phyloP scores from a whole-genome alignment of 2,113 vertebrate genomes.

The Planiliza haematocheilus region DNA sequence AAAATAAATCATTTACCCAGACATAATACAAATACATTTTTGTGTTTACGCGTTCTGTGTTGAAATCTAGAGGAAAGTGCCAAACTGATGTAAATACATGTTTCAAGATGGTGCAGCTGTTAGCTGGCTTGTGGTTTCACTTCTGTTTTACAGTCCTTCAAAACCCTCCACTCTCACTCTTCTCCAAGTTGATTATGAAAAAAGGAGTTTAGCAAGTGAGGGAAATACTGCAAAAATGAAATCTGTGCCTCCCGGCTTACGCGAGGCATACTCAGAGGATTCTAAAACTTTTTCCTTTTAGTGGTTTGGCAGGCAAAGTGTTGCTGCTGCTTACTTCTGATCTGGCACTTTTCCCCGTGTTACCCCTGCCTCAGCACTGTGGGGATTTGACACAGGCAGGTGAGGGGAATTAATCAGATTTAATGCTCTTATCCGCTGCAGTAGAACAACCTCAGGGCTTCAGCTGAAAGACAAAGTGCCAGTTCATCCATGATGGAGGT shows the following conservation, averaged over 20 bases:
- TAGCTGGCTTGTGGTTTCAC: neutral
- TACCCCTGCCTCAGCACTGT: slow-evolving; percentile 70
- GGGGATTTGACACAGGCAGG: slow-evolving; percentile 70
- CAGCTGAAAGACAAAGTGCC: slow-evolving; percentile 53
- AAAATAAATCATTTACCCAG: neutral
- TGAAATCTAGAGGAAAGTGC: slow-evolving; percentile 9
- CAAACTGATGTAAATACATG: neutral
- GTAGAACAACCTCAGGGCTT: slow-evolving; percentile 49
- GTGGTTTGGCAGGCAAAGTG: slow-evolving; percentile 16
- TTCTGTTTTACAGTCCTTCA: neutral
- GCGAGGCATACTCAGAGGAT: neutral
- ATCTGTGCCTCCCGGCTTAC: neutral
- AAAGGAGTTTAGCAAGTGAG: neutral
- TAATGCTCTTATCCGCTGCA: slow-evolving; percentile 78
- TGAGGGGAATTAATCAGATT: slow-evolving; percentile 62
- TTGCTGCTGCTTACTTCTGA: slow-evolving; percentile 45
- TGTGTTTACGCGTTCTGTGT: neutral
- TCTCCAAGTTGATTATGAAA: neutral
- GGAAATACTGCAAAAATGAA: neutral
- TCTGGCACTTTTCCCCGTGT: slow-evolving; percentile 43
- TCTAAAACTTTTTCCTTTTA: neutral
- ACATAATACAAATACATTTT: no score
- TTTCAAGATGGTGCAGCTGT: neutral
- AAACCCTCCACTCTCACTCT: neutral
- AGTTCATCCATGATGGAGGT: slow-evolving; percentile 39